Conservation (phyloP, 1,140 invertebrate species). For the Helicorthomorpha holstii region DNA sequence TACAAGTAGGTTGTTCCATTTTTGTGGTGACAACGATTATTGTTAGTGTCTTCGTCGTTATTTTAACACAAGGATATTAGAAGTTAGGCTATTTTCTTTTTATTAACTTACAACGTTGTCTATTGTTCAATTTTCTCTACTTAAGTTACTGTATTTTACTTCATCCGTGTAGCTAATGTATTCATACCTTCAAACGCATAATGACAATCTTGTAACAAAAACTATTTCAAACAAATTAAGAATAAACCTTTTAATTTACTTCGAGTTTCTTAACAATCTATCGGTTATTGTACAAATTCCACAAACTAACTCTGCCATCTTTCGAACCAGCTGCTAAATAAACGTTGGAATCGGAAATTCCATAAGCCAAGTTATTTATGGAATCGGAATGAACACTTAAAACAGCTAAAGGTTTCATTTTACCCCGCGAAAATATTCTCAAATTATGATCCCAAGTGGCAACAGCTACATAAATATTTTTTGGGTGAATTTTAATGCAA, state of each 20-base stretch:
- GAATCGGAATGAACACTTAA: constrained; percentile 27
- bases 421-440: constrained; percentile 60
- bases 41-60: too few species aligned
- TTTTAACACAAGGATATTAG: too few species aligned
- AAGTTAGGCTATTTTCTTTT: neutral
- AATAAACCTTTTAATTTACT: neutral
- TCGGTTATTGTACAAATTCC: constrained; percentile 4
- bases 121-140: neutral
- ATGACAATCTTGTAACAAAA: neutral
- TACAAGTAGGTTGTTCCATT: too few species aligned
- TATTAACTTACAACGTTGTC: neutral
- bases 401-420: constrained; percentile 49
- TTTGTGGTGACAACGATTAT: too few species aligned
- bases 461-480: constrained; percentile 52
- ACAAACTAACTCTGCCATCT: constrained; percentile 2
- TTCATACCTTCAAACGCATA: too few species aligned
- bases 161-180: too few species aligned
- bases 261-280: too few species aligned
- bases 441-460: constrained; percentile 59
- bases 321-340: constrained; percentile 5
- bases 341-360: too few species aligned
- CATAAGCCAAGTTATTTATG: too few species aligned
- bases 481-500: constrained; percentile 43
- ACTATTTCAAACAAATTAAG: neutral
- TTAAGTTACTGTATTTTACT: too few species aligned